These are phyloP conservation scores for Pseudomugil gertrudae DNA, from an alignment of 2,797 vertebrate species.

Conservation along the genomic window DNA sequence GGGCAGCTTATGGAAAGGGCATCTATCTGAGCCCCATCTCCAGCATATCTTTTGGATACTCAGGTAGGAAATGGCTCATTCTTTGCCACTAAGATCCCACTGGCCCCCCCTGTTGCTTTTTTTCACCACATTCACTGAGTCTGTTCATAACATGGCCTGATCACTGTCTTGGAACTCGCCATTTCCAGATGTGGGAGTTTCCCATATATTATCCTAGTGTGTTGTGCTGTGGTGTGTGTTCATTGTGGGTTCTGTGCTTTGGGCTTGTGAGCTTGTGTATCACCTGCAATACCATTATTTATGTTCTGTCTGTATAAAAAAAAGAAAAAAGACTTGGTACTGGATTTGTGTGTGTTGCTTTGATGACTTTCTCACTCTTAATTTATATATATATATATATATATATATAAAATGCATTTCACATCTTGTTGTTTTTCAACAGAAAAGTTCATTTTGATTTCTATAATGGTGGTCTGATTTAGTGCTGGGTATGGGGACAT, in stretches of 20 bases:
- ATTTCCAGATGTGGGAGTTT: conserved; percentile 55
- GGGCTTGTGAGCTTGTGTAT: conserved; percentile 31
- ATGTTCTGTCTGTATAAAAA: conserved; percentile 32
- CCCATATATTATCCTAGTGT: conserved; percentile 46
- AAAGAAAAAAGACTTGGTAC: conserved; percentile 27
- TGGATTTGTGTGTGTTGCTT: conserved; percentile 32
- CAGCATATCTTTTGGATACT: conserved; percentile 99
- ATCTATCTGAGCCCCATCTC: conserved; percentile 99
- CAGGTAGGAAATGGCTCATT: conserved; percentile 87
- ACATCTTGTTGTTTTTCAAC: background rate
- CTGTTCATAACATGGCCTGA: conserved; percentile 56
- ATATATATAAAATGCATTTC: background rate
- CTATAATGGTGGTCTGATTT: background rate
- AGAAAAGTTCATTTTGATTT: conserved; percentile 15
- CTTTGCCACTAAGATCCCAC: conserved; percentile 32
- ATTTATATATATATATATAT: conserved; percentile 2
- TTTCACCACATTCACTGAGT: conserved; percentile 46
- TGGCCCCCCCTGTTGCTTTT: conserved; percentile 2
- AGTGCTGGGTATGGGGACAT: background rate
- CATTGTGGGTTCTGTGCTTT: conserved; percentile 33
- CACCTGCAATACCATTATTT: conserved; percentile 42
- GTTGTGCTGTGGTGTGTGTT: conserved; percentile 47
- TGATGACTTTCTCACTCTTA: conserved; percentile 9
- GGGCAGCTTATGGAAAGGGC: conserved; percentile 99
- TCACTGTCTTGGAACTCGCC: conserved; percentile 45